Percentiles rank a stretch among this genome's conserved stretches.
These are phyloP conservation scores for Proales similis DNA, from an alignment of 1,140 invertebrate species.

Conservation along the genomic window DNA sequence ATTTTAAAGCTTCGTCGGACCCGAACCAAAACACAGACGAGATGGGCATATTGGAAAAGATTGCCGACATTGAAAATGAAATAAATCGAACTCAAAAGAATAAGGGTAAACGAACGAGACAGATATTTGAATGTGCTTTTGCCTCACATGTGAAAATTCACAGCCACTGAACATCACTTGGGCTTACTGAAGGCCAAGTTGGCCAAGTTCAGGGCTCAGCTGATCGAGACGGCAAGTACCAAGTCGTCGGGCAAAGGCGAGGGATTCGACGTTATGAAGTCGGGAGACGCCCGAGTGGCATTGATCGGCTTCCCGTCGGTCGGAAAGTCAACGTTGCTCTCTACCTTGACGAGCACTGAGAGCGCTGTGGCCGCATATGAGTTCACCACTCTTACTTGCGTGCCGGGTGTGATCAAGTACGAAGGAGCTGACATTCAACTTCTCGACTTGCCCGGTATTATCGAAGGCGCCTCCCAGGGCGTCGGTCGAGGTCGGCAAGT, in stretches of 20 bases:
- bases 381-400: slow-evolving; percentile 98
- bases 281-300: slow-evolving; percentile 94
- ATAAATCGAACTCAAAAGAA: slow-evolving; percentile 98
- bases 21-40: no score
- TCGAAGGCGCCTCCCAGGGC: slow-evolving; percentile 89
- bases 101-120: slow-evolving; percentile 82
- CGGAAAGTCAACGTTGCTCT: slow-evolving; percentile 68
- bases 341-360: slow-evolving; percentile 70
- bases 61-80: slow-evolving; percentile 94
- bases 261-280: slow-evolving; percentile 98
- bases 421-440: slow-evolving; percentile 96
- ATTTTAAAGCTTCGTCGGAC: no score
- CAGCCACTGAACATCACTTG: slow-evolving; percentile 98
- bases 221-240: slow-evolving; percentile 82
- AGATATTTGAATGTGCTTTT: background rate
- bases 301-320: slow-evolving; percentile 93
- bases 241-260: slow-evolving; percentile 77
- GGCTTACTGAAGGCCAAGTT: slow-evolving; percentile 95
- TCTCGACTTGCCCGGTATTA: slow-evolving; percentile 86
- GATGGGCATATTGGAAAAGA: slow-evolving; percentile 96
- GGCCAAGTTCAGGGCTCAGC: slow-evolving; percentile 88
- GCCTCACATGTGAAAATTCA: slow-evolving; percentile 31
- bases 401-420: slow-evolving; percentile 90
- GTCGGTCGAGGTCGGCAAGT: slow-evolving; percentile 76
- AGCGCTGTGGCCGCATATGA: slow-evolving; percentile 66